Evolutionary conservation across 2,888 invertebrate species (phyloP), one percentile per base, ranked within the genome.

Genomic region (Coenonympha arcania): DNA sequence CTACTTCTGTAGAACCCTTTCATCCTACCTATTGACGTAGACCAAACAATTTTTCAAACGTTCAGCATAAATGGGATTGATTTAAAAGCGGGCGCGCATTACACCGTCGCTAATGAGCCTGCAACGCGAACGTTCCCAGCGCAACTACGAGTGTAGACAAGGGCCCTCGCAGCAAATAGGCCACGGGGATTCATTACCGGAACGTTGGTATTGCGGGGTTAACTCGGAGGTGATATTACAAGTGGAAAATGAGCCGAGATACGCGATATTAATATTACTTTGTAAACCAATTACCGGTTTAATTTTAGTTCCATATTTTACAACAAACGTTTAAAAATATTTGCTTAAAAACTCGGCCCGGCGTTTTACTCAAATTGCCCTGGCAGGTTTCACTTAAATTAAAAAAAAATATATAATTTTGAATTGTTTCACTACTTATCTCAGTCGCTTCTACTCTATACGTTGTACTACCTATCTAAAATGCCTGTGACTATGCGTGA

Each of bases 31-130:
- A 37, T 24, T 30, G 24, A 24, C 30, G 45, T 45, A 24, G 24
- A 24, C 30, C 41, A 41, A 24, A 34, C 6, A 15, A 15, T 36
- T 46, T 34, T 30, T 34, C 24, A 36, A n/a, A n/a, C 24, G 18
- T 52, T 50, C 30, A 51, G 22, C 16, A 11, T 53, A 53, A 53
- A 48, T 44, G 47, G 39, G 41, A 56, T 53, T 53, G 45, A 52
- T 50, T 44, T 45, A 20, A 52, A 57, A 47, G 39, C 43, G 49
- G 47, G 41, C 24, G 47, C 47, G 47, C 44, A 49, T 55, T 52
- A 55, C 57, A 55, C 57, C 50, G 44, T 42, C 41, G 50, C 46
- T 57, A 57, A 57, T 57, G 55, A 55, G 52, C 52, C 46, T 50
- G 52, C 44, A 52, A 50, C n/a, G n/a, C n/a, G n/a, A n/a, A n/a